Evolutionary conservation across 2,113 vertebrate species (phyloP).

Genomic region (Cyphomyrus plagiostoma): DNA sequence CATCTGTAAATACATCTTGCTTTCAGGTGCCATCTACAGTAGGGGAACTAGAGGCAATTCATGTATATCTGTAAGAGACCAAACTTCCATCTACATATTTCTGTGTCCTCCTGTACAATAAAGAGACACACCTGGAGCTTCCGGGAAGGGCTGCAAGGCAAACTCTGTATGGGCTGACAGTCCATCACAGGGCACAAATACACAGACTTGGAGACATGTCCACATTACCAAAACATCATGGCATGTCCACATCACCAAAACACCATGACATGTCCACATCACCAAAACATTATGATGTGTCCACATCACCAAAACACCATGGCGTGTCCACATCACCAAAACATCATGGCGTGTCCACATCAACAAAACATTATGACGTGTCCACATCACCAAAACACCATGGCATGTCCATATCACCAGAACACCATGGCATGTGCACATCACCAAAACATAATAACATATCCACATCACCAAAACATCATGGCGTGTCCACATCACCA

Average conservation of each 20-base stretch:
- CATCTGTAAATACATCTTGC: neutral
- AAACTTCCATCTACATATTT: neutral
- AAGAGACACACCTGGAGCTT: neutral
- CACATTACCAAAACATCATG: neutral
- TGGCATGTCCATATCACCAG: too few species aligned
- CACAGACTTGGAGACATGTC: neutral
- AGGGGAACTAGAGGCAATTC: neutral
- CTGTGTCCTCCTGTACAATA: neutral
- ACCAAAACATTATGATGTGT: too few species aligned
- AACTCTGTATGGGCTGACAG: neutral
- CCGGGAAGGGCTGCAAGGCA: neutral
- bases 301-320: neutral
- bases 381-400: too few species aligned
- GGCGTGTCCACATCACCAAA: too few species aligned
- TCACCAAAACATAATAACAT: too few species aligned
- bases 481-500: too few species aligned
- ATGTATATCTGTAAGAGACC: neutral
- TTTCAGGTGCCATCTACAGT: neutral
- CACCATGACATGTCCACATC: too few species aligned
- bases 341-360: too few species aligned
- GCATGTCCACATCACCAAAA: too few species aligned
- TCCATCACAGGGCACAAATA: neutral
- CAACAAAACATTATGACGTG: too few species aligned
- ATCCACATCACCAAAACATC: too few species aligned
- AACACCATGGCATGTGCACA: too few species aligned